Conservation (phyloP, 2,888 invertebrate genomes). For the Thyatira batis region DNA sequence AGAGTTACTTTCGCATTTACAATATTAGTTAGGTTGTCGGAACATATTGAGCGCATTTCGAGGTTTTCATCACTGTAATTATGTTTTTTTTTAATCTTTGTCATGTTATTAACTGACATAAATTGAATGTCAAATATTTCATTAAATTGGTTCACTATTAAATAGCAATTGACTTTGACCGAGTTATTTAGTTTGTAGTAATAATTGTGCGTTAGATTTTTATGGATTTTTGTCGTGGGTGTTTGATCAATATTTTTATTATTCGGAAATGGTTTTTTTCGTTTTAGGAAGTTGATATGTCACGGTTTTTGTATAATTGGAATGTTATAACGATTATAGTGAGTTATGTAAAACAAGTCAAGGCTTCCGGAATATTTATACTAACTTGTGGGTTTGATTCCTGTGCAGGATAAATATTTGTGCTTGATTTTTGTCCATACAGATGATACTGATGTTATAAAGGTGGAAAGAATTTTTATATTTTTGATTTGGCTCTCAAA, state of each 20-base stretch:
- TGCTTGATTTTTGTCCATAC: too few relatives aligned
- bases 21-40: too few relatives aligned
- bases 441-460: too few relatives aligned
- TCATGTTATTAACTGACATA: background rate
- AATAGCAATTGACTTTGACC: slow-evolving; percentile 3
- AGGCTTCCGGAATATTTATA: background rate
- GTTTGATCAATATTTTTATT: background rate
- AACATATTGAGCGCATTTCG: background rate
- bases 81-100: background rate
- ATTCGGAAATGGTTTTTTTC: background rate
- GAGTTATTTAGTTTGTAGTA: background rate
- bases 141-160: background rate
- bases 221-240: background rate
- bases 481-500: too few relatives aligned
- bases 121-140: slow-evolving; percentile 1
- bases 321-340: too few relatives aligned
- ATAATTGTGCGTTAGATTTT: background rate
- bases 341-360: too few relatives aligned
- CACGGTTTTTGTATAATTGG: too few relatives aligned
- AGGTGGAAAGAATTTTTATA: too few relatives aligned
- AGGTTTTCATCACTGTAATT: background rate
- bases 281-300: background rate
- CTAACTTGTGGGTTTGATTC: too few relatives aligned
- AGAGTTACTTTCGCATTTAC: too few relatives aligned
- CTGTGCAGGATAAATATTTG: too few relatives aligned